Evolutionary conservation across 2,888 invertebrate genomes (phyloP).

Genomic region (Diarsia dahlii): DNA sequence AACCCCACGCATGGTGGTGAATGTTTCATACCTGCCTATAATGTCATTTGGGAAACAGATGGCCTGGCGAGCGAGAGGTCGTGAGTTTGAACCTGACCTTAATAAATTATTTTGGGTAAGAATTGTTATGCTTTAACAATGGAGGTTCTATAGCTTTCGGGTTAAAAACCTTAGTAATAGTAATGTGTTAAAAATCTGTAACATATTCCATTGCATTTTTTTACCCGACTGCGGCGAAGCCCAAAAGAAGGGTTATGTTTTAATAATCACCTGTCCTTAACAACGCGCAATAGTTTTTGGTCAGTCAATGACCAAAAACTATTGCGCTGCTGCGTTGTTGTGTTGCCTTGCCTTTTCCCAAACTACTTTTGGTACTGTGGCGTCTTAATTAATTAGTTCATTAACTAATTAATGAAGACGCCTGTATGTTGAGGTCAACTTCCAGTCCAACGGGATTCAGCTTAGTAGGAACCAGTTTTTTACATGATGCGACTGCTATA

Average conservation of each 20-base stretch:
- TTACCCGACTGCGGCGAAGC: too few relatives aligned
- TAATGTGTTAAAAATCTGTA: not conserved
- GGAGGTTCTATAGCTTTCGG: not conserved
- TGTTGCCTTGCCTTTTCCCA: too few relatives aligned
- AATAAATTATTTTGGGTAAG: conserved; percentile 16
- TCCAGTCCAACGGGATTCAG: too few relatives aligned
- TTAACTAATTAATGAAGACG: too few relatives aligned
- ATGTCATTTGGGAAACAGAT: conserved; percentile 18
- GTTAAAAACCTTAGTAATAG: not conserved
- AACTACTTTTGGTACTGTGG: too few relatives aligned
- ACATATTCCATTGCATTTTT: not conserved
- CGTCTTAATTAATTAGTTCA: too few relatives aligned
- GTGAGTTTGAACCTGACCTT: conserved; percentile 25
- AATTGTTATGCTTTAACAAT: not conserved
- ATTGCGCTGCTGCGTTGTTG: too few relatives aligned
- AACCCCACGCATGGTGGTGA: conserved; percentile 10
- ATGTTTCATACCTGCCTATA: conserved; percentile 26
- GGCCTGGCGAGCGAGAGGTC: conserved; percentile 2
- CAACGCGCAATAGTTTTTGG: not conserved
- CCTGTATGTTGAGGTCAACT: too few relatives aligned
- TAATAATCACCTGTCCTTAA: not conserved
- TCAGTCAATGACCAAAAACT: too few relatives aligned
- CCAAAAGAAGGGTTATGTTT: too few relatives aligned
- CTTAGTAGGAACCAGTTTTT: too few relatives aligned
- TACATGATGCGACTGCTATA: too few relatives aligned